These are phyloP conservation scores for Kradibia gibbosae DNA, from an alignment of 1,140 invertebrate species.

Conservation along the genomic window DNA sequence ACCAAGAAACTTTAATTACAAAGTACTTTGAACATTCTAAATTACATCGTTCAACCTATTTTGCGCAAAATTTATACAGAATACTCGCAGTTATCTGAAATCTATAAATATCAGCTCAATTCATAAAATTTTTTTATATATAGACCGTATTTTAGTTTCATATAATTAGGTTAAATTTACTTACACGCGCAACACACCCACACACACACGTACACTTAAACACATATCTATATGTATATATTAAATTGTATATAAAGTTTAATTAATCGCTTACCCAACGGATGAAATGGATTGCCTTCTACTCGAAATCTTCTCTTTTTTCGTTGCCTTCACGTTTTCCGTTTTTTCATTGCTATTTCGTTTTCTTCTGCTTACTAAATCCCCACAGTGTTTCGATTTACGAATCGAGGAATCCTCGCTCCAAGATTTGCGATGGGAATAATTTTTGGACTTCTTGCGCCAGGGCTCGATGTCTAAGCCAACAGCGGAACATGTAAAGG, in stretches of 20 bases:
- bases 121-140: too few relatives aligned
- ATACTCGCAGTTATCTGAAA: too few relatives aligned
- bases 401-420: constrained; percentile 51
- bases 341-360: constrained; percentile 36
- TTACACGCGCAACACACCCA: too few relatives aligned
- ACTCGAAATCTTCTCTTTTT: constrained; percentile 9
- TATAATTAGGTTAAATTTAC: too few relatives aligned
- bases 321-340: background rate
- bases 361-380: constrained; percentile 32
- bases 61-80: too few relatives aligned
- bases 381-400: constrained; percentile 20
- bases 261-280: constrained; percentile 52
- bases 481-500: constrained; percentile 42
- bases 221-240: too few relatives aligned
- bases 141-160: too few relatives aligned
- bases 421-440: constrained; percentile 61
- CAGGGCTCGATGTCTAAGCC: constrained; percentile 39
- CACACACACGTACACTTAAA: too few relatives aligned
- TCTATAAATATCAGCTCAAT: too few relatives aligned
- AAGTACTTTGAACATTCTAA: too few relatives aligned
- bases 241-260: background rate
- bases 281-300: constrained; percentile 39
- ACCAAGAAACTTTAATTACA: too few relatives aligned
- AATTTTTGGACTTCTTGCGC: constrained; percentile 44
- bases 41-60: too few relatives aligned